Evolutionary conservation across 64 coral and sea anemone species (phyloP).

Genomic region (Stylophora pistillata): DNA sequence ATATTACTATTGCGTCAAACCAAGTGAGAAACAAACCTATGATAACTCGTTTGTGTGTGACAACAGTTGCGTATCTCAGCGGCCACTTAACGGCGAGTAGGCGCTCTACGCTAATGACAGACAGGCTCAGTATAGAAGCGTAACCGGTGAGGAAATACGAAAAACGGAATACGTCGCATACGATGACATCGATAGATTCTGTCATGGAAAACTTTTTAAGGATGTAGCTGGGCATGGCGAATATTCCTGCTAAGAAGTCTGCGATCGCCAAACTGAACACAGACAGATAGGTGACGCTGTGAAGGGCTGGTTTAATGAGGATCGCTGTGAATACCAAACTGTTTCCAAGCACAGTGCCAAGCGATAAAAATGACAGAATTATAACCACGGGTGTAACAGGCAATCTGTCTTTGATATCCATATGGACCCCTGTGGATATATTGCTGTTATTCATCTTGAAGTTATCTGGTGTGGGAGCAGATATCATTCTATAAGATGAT

Average conservation of each 20-base stretch:
- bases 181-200: slow-evolving; percentile 24
- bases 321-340: slow-evolving; percentile 60
- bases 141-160: slow-evolving; percentile 95
- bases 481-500: no score
- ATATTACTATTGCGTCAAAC: slow-evolving; percentile 63
- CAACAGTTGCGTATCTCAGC: slow-evolving; percentile 59
- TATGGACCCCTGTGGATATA: no score
- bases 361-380: slow-evolving; percentile 43
- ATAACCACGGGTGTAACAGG: slow-evolving; percentile 42
- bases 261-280: slow-evolving; percentile 82
- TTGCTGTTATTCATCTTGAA: no score
- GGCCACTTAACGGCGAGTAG: slow-evolving; percentile 72
- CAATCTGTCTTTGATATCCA: background rate
- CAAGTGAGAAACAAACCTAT: slow-evolving; percentile 57
- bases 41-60: slow-evolving; percentile 65
- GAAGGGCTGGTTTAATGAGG: slow-evolving; percentile 67
- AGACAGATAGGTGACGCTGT: slow-evolving; percentile 68
- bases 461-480: no score
- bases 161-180: slow-evolving; percentile 76
- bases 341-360: slow-evolving; percentile 62
- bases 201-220: slow-evolving; percentile 63
- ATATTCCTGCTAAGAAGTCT: slow-evolving; percentile 68
- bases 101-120: slow-evolving; percentile 85
- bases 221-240: slow-evolving; percentile 85
- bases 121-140: slow-evolving; percentile 79